Conservation (phyloP, 2,113 vertebrate species). For the Bos indicus region DNA sequence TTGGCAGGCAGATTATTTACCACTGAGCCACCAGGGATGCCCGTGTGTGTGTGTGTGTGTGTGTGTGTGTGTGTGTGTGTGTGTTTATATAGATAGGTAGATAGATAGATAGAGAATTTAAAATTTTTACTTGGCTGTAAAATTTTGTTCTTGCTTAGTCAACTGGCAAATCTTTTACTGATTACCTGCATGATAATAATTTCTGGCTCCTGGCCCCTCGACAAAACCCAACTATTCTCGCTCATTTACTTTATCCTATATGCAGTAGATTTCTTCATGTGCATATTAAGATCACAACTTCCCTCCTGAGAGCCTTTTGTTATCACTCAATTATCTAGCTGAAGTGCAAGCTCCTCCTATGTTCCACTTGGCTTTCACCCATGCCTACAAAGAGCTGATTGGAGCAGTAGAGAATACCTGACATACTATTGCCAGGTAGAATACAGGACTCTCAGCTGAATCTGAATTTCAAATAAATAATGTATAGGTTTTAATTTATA, state of each 20-base stretch:
- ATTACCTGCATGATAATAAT: not conserved
- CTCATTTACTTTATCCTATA: not conserved
- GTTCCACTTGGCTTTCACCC: not conserved
- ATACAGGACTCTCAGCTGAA: not conserved
- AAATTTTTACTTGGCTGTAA: not conserved
- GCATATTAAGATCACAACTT: not conserved
- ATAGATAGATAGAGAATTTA: not conserved
- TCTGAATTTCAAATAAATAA: not conserved
- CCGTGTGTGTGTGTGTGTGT: not conserved
- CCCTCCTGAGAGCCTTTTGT: not conserved
- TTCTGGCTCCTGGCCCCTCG: not conserved
- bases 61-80: too few relatives aligned
- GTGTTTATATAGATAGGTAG: not conserved
- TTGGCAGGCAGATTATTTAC: not conserved
- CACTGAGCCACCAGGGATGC: not conserved
- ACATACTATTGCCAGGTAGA: not conserved
- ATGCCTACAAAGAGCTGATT: not conserved
- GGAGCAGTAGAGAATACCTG: not conserved
- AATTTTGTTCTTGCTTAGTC: not conserved
- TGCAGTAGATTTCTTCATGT: not conserved
- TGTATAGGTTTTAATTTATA: not conserved
- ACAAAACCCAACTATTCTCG: not conserved
- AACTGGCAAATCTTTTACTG: not conserved
- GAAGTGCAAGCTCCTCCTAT: not conserved
- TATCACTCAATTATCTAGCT: not conserved